A percentile compares a stretch with the other conserved stretches of the same genome.
Evolutionary conservation across 2,888 invertebrate genomes (phyloP).

Genomic region (Cephonodes hylas): DNA sequence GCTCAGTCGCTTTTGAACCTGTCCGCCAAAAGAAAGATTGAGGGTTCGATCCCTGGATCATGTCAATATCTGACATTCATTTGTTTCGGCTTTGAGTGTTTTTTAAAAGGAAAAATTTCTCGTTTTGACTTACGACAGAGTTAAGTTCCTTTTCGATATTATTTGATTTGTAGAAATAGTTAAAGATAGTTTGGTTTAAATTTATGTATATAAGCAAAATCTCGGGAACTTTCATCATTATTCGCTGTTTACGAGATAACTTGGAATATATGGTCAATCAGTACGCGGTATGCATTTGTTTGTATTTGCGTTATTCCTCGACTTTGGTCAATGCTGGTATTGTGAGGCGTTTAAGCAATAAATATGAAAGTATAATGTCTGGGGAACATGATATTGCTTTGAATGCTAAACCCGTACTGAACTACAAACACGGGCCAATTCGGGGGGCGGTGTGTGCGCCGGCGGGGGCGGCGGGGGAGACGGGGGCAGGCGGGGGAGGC

Average conservation of each 20-base stretch:
- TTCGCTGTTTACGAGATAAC: not conserved
- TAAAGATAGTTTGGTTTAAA: too few relatives aligned
- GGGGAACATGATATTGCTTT: constrained; percentile 70
- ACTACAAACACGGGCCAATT: constrained; percentile 65
- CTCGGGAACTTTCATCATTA: not conserved
- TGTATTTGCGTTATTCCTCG: not conserved
- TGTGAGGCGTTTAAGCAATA: constrained; percentile 5
- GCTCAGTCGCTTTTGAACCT: too few relatives aligned
- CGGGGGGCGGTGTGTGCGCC: constrained; percentile 43
- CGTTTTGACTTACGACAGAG: too few relatives aligned
- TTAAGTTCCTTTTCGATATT: too few relatives aligned
- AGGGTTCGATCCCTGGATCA: too few relatives aligned
- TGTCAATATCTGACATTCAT: too few relatives aligned
- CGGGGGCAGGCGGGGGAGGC: constrained; percentile 42
- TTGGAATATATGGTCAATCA: not conserved
- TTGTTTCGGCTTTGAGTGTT: too few relatives aligned
- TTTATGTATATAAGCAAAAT: not conserved
- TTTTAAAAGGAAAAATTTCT: too few relatives aligned
- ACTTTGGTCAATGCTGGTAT: not conserved
- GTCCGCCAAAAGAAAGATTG: too few relatives aligned
- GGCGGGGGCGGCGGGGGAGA: constrained; percentile 40
- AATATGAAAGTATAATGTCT: constrained; percentile 76
- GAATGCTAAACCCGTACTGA: constrained; percentile 76
- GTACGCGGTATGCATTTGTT: not conserved
- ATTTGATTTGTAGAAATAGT: too few relatives aligned